Evolutionary conservation across 2,797 vertebrate genomes (phyloP), one percentile per base, ranked within the genome.

Genomic region (Melanotaenia boesemani): DNA sequence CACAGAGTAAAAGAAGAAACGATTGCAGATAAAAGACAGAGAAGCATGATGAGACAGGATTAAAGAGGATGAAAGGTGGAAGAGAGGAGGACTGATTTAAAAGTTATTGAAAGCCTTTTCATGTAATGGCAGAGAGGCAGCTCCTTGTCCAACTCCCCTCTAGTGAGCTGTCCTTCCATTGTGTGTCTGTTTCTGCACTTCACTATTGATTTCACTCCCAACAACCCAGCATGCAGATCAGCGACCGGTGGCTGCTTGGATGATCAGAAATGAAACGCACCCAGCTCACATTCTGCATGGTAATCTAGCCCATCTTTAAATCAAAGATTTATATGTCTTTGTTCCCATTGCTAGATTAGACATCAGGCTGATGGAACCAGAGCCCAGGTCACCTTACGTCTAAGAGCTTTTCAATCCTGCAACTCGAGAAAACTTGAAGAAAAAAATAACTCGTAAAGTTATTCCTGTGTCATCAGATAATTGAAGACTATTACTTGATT

Each of bases 291-390:
- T 58, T 32, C 80, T 84, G 82, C 84, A 79, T 76, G 83, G 78
- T 56, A 32, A 78, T 48, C 69, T 76, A 82, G 56, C 74, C 73
- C 79, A 77, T 81, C 81, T 85, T 91, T 84, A 77, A 83, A 59
- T 16, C 2, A 59, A 67, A 55, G 88, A 87, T 90, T 83, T 85
- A 82, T 75, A 85, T 69, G 59, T 80, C 46, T 1, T 4, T 72
- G 74, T 86, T 87, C 79, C 56, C 59, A 75, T 86, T 82, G 82
- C 86, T 82, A 74, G 36, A 68, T 28, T 65, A 56, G 65, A 36
- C 76, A 81, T 76, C 80, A 80, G 58, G 74, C 72, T 63, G 82
- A 79, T 76, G 70, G 63, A 74, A 63, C 46, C 62, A 22, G 72
- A 83, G 34, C 67, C 69, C 67, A 48, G 72, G 84, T 86, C 81